Evolutionary conservation across 2,113 vertebrate species (phyloP).

Genomic region (Camelus dromedarius): DNA sequence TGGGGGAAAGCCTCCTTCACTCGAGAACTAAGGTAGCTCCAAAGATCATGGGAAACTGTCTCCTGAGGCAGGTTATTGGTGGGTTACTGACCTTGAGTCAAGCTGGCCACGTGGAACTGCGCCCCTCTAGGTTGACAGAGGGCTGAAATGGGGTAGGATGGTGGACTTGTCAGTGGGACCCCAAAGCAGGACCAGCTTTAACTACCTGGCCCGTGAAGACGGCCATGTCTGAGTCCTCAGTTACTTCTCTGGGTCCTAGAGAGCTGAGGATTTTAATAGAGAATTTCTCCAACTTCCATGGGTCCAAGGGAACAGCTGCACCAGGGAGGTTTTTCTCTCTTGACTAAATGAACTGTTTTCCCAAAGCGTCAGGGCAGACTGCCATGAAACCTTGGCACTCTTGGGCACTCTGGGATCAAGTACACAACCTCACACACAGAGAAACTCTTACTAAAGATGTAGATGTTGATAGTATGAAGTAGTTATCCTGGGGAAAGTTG

Average conservation of each 20-base stretch:
- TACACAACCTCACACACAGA: not conserved
- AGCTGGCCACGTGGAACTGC: not conserved
- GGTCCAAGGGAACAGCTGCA: not conserved
- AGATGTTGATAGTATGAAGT: not conserved
- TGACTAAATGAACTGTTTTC: not conserved
- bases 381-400: not conserved
- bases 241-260: not conserved
- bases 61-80: not conserved
- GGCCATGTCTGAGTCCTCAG: not conserved
- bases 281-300: not conserved
- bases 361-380: not conserved
- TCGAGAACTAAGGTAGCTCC: not conserved
- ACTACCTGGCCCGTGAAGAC: not conserved
- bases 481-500: not conserved
- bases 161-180: not conserved
- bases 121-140: not conserved
- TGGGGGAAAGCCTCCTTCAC: not conserved
- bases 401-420: not conserved
- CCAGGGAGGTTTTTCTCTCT: not conserved
- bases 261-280: not conserved
- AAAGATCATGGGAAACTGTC: not conserved
- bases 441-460: not conserved
- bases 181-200: not conserved
- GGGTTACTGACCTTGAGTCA: not conserved
- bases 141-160: not conserved